Percentiles rank a stretch among this genome's conserved stretches.
Evolutionary conservation across 1,140 invertebrate genomes (phyloP).

Genomic region (Drosophila gunungcola): DNA sequence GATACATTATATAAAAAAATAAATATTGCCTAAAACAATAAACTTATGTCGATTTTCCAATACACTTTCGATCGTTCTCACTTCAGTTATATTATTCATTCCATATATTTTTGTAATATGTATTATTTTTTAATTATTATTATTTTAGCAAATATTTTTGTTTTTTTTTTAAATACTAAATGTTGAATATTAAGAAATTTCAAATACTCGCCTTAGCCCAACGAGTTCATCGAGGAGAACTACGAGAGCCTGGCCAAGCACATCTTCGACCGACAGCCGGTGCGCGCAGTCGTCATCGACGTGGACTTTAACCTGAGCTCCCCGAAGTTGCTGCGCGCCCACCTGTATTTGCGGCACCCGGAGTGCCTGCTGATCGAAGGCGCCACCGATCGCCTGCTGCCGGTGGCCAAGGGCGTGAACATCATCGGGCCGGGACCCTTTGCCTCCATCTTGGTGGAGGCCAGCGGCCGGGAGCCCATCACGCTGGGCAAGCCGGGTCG

Average conservation of each 20-base stretch:
- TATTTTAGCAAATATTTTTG: too few relatives aligned
- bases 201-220: slow-evolving; percentile 72
- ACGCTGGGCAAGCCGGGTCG: slow-evolving; percentile 86
- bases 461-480: slow-evolving; percentile 83
- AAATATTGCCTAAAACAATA: too few relatives aligned
- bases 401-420: slow-evolving; percentile 69
- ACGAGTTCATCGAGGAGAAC: slow-evolving; percentile 75
- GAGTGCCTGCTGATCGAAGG: slow-evolving; percentile 85
- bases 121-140: too few relatives aligned
- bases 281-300: slow-evolving; percentile 86
- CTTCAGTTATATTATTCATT: too few relatives aligned
- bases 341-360: slow-evolving; percentile 84
- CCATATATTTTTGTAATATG: too few relatives aligned
- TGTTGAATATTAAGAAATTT: too few relatives aligned
- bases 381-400: slow-evolving; percentile 85
- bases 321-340: slow-evolving; percentile 85
- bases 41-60: too few relatives aligned
- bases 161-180: too few relatives aligned
- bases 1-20: too few relatives aligned
- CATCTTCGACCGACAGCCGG: slow-evolving; percentile 81
- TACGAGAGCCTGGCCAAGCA: slow-evolving; percentile 75
- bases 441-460: slow-evolving; percentile 84
- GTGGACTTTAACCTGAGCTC: slow-evolving; percentile 85
- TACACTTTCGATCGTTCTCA: too few relatives aligned
- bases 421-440: slow-evolving; percentile 85